Conservation (phyloP, 1,140 invertebrate species). For the Glomeris maerens region DNA sequence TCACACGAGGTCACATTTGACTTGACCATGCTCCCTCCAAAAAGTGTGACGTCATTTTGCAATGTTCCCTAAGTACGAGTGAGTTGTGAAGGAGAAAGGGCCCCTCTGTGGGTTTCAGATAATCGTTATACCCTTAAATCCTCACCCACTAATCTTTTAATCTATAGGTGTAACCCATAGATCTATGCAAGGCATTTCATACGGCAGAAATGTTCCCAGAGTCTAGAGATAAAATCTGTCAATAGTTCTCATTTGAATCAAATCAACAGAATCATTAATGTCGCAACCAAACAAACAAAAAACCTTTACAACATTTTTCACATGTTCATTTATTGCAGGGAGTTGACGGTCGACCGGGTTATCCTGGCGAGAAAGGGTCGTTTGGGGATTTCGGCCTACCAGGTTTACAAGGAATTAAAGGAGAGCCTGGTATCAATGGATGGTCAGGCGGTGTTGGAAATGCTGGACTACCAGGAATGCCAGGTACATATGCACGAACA, state of each 20-base stretch:
- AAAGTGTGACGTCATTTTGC: too few relatives aligned
- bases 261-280: background rate
- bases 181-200: too few relatives aligned
- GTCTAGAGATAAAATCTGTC: too few relatives aligned
- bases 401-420: background rate
- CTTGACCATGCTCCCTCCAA: too few relatives aligned
- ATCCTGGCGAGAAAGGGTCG: background rate
- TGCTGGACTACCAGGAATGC: constrained; percentile 19
- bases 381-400: background rate
- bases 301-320: background rate
- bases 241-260: background rate
- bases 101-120: too few relatives aligned
- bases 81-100: too few relatives aligned
- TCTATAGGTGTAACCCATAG: too few relatives aligned
- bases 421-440: background rate
- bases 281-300: too few relatives aligned
- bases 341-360: constrained; percentile 2
- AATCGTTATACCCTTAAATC: too few relatives aligned
- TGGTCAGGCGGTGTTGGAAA: constrained; percentile 14
- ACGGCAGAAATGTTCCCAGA: constrained; percentile 1
- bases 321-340: background rate
- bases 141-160: too few relatives aligned
- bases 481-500: background rate
- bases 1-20: too few relatives aligned
- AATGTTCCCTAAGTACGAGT: too few relatives aligned